Percentiles rank a stretch among this genome's conserved stretches.
phyloP scores from a whole-genome alignment of 2,888 invertebrate genomes.

The Diarsia brunnea region DNA sequence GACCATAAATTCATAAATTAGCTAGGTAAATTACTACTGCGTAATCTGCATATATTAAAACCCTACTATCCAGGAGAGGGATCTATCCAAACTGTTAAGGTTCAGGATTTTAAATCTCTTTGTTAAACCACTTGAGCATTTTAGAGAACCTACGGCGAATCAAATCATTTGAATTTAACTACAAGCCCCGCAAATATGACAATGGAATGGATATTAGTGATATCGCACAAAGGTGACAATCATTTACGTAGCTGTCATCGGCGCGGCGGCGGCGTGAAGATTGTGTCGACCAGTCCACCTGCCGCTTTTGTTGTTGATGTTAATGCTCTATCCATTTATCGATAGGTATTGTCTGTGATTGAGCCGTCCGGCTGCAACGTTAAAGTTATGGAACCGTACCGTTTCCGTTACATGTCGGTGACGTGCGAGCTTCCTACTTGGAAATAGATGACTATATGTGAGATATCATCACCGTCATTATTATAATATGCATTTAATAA shows the following conservation, averaged over 20 bases:
- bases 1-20: conserved; percentile 19
- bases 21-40: no score
- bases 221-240: conserved; percentile 15
- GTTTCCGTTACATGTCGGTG: conserved; percentile 18
- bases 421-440: conserved; percentile 2
- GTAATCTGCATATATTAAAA: not conserved
- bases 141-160: no score
- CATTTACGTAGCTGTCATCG: conserved; percentile 24
- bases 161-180: not conserved
- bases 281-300: not conserved
- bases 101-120: not conserved
- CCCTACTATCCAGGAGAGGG: no score
- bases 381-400: conserved; percentile 6
- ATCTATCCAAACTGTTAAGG: not conserved
- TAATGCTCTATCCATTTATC: not conserved
- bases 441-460: conserved; percentile 12
- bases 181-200: not conserved
- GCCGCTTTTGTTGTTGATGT: conserved; percentile 18
- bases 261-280: conserved; percentile 12
- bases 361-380: conserved; percentile 8
- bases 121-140: not conserved
- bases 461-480: not conserved
- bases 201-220: conserved; percentile 2
- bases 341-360: not conserved
- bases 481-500: not conserved